phyloP scores from a whole-genome alignment of 2,797 vertebrate genomes.

The Melanotaenia parkinsoni region DNA sequence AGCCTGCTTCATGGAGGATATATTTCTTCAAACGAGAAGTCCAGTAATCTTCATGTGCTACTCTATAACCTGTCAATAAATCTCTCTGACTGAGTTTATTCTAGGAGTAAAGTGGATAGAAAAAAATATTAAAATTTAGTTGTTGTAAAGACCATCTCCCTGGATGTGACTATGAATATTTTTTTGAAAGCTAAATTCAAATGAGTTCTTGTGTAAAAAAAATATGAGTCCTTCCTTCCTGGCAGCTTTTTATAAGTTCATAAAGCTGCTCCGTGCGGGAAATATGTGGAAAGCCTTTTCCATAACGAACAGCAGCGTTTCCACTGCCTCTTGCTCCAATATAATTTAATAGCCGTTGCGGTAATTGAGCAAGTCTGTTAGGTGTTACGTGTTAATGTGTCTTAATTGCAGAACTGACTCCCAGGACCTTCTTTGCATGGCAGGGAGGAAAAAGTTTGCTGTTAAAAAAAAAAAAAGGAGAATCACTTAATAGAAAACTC shows the following conservation, averaged over 20 bases:
- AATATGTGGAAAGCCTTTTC: slow-evolving; percentile 57
- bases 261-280: slow-evolving; percentile 53
- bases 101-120: background rate
- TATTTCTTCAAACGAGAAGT: background rate
- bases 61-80: background rate
- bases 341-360: slow-evolving; percentile 72
- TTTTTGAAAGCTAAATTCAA: slow-evolving; percentile 8
- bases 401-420: slow-evolving; percentile 74
- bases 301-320: slow-evolving; percentile 49
- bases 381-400: slow-evolving; percentile 73
- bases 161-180: background rate
- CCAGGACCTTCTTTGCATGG: slow-evolving; percentile 26
- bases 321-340: slow-evolving; percentile 57
- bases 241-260: slow-evolving; percentile 41
- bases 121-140: background rate
- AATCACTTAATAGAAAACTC: slow-evolving; percentile 29
- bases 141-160: background rate
- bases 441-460: background rate
- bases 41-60: no score
- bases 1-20: background rate
- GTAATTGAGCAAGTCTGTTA: slow-evolving; percentile 76
- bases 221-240: slow-evolving; percentile 25
- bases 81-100: background rate
- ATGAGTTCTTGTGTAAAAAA: background rate
- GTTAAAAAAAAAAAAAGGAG: slow-evolving; percentile 7